phyloP scores from a whole-genome alignment of 2,113 vertebrate genomes.

The Amphiprion percula region DNA sequence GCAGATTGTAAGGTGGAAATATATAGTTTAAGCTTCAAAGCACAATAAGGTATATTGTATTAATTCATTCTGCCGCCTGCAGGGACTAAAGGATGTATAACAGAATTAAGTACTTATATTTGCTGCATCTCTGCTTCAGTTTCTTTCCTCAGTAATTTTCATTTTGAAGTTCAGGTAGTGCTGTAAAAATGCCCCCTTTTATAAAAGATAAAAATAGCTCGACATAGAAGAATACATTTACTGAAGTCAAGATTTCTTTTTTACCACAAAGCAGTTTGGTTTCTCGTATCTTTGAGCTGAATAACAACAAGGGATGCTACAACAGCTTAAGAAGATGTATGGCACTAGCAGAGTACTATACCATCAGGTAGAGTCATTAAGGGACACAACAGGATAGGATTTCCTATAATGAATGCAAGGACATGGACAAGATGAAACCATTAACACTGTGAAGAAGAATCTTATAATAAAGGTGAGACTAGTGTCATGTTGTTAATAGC shows the following conservation, averaged over 20 bases:
- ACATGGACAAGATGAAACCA: conserved; percentile 66
- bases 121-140: conserved; percentile 46
- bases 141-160: conserved; percentile 53
- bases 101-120: conserved; percentile 57
- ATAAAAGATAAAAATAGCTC: conserved; percentile 35
- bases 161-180: conserved; percentile 48
- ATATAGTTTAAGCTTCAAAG: conserved; percentile 79
- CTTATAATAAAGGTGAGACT: conserved; percentile 74
- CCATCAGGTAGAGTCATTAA: conserved; percentile 58
- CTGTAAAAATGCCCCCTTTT: conserved; percentile 21
- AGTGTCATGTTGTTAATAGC: conserved; percentile 74
- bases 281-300: not conserved
- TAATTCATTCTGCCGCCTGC: conserved; percentile 77
- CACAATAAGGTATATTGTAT: conserved; percentile 73
- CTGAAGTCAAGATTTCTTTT: not conserved
- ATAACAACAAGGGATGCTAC: not conserved
- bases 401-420: conserved; percentile 65
- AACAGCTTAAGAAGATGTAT: conserved; percentile 35
- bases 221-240: not conserved
- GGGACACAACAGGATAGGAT: conserved; percentile 37
- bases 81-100: conserved; percentile 61
- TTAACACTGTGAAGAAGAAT: conserved; percentile 63
- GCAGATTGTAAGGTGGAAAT: conserved; percentile 69
- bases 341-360: conserved; percentile 7
- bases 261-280: not conserved